Evolutionary conservation across 1,140 invertebrate genomes (phyloP).

Genomic region (Idris sp.): DNA sequence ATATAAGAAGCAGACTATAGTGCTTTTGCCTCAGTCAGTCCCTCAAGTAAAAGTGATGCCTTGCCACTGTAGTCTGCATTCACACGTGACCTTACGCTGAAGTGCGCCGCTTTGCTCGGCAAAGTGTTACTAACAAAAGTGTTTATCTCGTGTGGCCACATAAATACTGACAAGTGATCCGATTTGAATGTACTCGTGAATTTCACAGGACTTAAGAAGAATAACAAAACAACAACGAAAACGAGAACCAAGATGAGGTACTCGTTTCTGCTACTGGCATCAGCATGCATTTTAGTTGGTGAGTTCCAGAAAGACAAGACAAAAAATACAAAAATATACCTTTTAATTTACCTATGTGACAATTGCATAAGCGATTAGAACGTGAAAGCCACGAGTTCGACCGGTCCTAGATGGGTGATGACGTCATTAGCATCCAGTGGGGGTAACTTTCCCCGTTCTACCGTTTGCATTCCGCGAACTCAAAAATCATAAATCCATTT

Average conservation of each 20-base stretch:
- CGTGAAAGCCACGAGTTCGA: constrained; percentile 74
- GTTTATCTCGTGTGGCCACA: constrained; percentile 1
- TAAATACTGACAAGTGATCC: constrained; percentile 14
- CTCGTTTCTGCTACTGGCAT: constrained; percentile 68
- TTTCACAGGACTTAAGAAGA: too few species aligned
- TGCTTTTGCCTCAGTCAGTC: constrained; percentile 74
- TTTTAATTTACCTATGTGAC: constrained; percentile 58
- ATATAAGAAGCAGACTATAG: constrained; percentile 75
- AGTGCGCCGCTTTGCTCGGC: constrained; percentile 37
- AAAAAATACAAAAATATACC: too few species aligned
- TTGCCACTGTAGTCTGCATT: constrained; percentile 67
- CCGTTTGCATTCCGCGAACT: too few species aligned
- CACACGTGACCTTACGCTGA: constrained; percentile 47
- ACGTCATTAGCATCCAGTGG: constrained; percentile 70
- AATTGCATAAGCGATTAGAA: constrained; percentile 78
- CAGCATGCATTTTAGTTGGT: constrained; percentile 65
- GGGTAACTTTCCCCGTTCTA: constrained; percentile 74
- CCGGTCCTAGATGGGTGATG: constrained; percentile 71
- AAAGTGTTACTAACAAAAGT: constrained; percentile 11
- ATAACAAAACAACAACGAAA: too few species aligned
- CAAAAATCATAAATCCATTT: too few species aligned
- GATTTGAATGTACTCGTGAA: constrained; percentile 20
- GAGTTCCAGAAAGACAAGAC: constrained; percentile 6
- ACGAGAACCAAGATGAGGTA: constrained; percentile 67
- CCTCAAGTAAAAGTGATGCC: constrained; percentile 72